Base-by-base conservation (phyloP, 2,113 vertebrate genomes). In the Hippocampus guttulatus region DNA sequence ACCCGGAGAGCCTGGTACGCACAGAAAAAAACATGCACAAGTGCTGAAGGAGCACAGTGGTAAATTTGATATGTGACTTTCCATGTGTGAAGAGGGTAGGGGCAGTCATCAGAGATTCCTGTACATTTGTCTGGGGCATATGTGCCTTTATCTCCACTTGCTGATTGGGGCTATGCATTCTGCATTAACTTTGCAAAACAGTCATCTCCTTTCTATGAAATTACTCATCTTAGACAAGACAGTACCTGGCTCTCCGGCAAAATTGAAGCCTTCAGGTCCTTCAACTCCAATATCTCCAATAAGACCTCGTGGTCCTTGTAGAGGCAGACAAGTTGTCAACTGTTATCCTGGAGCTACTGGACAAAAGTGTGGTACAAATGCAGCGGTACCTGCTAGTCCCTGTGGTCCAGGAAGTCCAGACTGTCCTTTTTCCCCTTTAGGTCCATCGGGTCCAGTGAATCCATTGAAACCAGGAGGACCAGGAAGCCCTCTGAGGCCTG, bases 381-480 rank as follows among this genome's bases (percentile, higher is more conserved):
- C 30, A 54, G 8, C 2, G n/a, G 52, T 76, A 92, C 92, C 92
- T 88, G 38, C 71, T 54, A 10, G 21, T 33, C 92, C 92, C 67
- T 33, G 51, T 41, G 25, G 38, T 70, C 84, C 84, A 72, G 23
- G 70, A 40, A 65, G 18, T 41, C 85, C 90, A 64, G 52, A 1
- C 5, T 70, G n/a, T 68, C 92, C 92, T 70, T 54, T 77, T n/a
- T 90, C 67, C 68, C 92, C 92, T 78, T 89, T 91, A 2, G 10
- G 3, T 49, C 92, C 92, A 54, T 80, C 64, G 20, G 72, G 78
- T 67, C 92, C 92, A 30, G 70, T 71, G 55, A 57, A n/a, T 16
- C 91, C 91, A 18, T 3, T 41, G 27, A 54, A 73, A 23, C 92
- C 92, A 54, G 43, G 47, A 51, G 62, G 43, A 62, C 92, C 92